Base-by-base conservation (phyloP, 2,888 invertebrate genomes). In the Amphipyra tragopoginis region DNA sequence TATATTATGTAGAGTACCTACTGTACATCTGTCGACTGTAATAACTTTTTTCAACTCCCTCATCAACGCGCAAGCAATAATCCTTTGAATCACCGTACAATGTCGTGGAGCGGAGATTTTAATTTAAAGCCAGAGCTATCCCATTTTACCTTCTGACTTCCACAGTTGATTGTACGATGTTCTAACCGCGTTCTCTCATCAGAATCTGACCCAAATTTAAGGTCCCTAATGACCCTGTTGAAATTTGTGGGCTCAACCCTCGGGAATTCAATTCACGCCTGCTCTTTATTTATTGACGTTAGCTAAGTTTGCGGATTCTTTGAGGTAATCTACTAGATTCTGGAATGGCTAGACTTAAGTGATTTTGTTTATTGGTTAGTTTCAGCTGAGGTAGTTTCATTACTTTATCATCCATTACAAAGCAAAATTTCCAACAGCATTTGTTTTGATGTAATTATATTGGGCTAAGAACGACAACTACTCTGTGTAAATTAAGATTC, bases 191-290 rank as follows among this genome's bases (percentile, higher is more conserved):
- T 70, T 75, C 77, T 68, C 70, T 69, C 66, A 77, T 77, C 79
- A 76, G 70, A 81, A 81, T 81, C 68, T 80, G 83, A 81, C 83
- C 84, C 70, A 80, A 83, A 87, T 86, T 80, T 79, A 75, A 66
- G 76, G 76, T 82, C 79, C 76, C 78, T 84, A 86, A 87, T 82
- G 82, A 82, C 76, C 56, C 64, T 57, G 69, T 67, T 65, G 58
- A 66, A 74, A 70, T 70, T 68, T 74, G 75, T 60, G 65, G 61
- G 50, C 54, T 65, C 48, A 62, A 48, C 48, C 50, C 48, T 42
- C 34, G 50, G 62, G 54, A 42, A 65, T 70, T 78, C 63, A 76
- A 80, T 83, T 79, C 72, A 72, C 61, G 61, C 66, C 62, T 40
- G 61, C 52, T 70, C 72, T 69, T 77, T 81, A 79, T 72, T 75